These are phyloP conservation scores for Potamilus streckersoni DNA, from an alignment of 1,140 invertebrate species.

Conservation along the genomic window DNA sequence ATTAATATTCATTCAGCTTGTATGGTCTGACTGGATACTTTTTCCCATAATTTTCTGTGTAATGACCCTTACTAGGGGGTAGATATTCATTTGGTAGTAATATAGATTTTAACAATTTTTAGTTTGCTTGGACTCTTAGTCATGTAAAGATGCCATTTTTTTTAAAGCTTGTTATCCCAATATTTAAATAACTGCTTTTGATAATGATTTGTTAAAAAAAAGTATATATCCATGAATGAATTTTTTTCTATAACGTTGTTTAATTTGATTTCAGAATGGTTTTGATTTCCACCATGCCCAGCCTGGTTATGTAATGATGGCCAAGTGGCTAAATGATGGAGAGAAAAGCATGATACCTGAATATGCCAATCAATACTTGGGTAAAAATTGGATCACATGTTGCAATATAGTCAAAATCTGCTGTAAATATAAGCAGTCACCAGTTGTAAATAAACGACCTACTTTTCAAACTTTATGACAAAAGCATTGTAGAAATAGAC, in stretches of 20 bases:
- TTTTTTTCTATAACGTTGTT: background rate
- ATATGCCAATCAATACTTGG: constrained; percentile 87
- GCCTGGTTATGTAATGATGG: constrained; percentile 82
- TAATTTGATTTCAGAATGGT: constrained; percentile 73
- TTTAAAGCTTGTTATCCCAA: no score
- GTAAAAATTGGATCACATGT: constrained; percentile 39
- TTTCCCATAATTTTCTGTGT: no score
- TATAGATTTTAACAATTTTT: no score
- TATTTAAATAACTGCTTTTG: no score
- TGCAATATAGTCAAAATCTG: background rate
- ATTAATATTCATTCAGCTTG: no score
- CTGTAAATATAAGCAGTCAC: background rate
- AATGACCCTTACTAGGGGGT: no score
- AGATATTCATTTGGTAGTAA: no score
- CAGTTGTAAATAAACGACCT: no score
- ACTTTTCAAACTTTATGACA: background rate
- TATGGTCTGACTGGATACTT: no score
- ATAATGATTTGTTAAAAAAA: background rate
- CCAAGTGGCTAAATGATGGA: constrained; percentile 80
- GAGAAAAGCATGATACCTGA: constrained; percentile 79
- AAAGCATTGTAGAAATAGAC: background rate
- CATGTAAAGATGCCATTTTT: no score
- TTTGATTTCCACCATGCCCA: constrained; percentile 91
- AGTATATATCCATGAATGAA: background rate
- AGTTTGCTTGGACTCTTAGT: no score